Evolutionary conservation across 2,113 vertebrate genomes (phyloP), one percentile per base, ranked within the genome.

Genomic region (Hymenochirus boettgeri): DNA sequence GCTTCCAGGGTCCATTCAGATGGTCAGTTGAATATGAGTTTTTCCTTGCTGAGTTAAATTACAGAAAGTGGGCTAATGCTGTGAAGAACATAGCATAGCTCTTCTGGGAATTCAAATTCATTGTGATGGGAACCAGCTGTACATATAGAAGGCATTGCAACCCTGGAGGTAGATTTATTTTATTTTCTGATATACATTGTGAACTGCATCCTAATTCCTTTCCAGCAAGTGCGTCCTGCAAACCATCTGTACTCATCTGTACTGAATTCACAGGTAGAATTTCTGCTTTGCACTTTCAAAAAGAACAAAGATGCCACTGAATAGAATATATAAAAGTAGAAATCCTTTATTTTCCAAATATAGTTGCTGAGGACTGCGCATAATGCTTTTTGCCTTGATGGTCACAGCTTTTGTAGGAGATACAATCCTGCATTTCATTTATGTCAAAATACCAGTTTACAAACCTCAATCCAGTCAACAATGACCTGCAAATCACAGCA

Each of bases 41-140:
- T 65, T 65, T 57, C 42, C 19, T 51, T 45, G 46, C 45, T n/a
- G 51, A 26, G 29, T 5, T 42, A 19, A 63, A 53, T 54, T 42
- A 25, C 53, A 23, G 53, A n/a, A 42, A 33, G 33, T 29, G 21
- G 3, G 19, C 35, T 47, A 54, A 13, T 29, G 33, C 13, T 18
- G 18, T 17, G 33, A 24, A 25, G 22, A 55, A 55, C 17, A 35
- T 19, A 12, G 31, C 7, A 18, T 19, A 35, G 54, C 37, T 57
- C 29, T 57, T 57, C 37, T 22, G 23, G 10, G n/a, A 9, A 31
- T 35, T 3, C 37, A 18, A 18, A 57, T 57, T 57, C 29, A 37
- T 13, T 57, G 19, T 10, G 18, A 57, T 10, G 27, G 8, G 23
- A 35, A 21, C 9, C 18, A 10, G 13, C n/a, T 18, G 3, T 31